These are phyloP conservation scores for Steatocranus sp. DNA, from an alignment of 2,797 vertebrate species.

Conservation along the genomic window DNA sequence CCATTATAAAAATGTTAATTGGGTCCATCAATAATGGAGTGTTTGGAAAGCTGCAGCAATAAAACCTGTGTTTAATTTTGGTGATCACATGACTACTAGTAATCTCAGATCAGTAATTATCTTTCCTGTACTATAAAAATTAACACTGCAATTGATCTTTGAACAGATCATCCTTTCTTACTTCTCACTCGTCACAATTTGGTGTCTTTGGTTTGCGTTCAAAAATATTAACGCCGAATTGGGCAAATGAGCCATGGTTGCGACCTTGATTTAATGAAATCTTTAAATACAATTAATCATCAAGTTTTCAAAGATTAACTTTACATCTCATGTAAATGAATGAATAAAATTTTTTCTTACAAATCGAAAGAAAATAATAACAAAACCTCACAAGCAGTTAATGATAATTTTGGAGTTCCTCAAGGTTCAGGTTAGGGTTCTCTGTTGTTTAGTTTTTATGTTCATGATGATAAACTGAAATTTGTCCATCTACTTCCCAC, in stretches of 20 bases:
- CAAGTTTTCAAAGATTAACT: background rate
- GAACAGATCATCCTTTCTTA: background rate
- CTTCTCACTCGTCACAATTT: background rate
- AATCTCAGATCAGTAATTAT: background rate
- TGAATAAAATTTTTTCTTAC: background rate
- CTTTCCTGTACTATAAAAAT: background rate
- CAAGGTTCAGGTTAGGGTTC: background rate
- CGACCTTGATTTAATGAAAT: background rate
- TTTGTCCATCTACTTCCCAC: background rate
- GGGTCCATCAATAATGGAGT: background rate
- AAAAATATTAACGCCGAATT: fast-evolving
- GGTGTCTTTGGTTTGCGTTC: background rate
- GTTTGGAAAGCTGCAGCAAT: background rate
- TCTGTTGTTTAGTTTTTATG: background rate
- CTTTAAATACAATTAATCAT: background rate
- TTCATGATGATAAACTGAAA: background rate
- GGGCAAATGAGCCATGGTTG: background rate
- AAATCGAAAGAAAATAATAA: background rate
- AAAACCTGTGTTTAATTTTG: background rate
- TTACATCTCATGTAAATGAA: background rate
- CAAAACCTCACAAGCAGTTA: background rate
- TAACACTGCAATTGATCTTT: background rate
- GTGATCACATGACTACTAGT: background rate
- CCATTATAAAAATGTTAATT: background rate
- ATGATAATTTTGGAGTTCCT: background rate